These are phyloP conservation scores for Drosophila setosimentum DNA, from an alignment of 2,888 invertebrate genomes.

Conservation along the genomic window DNA sequence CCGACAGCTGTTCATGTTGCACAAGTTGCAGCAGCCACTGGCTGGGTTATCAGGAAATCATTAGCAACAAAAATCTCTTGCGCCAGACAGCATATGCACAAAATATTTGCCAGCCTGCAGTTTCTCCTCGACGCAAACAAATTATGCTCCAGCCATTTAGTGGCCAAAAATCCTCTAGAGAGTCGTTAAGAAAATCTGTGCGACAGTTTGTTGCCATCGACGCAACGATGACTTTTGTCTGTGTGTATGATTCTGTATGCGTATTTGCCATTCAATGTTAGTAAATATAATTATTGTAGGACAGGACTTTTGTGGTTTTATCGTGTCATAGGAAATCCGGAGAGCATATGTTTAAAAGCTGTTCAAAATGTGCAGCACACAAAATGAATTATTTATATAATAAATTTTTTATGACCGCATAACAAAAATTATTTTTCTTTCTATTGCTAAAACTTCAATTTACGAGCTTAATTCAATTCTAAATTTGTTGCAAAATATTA, in stretches of 20 bases:
- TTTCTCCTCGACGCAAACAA: conserved; percentile 60
- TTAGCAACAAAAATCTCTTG: conserved; percentile 60
- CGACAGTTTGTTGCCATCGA: conserved; percentile 35
- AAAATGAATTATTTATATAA: not conserved
- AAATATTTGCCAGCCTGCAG: conserved; percentile 41
- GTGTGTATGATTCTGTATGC: conserved; percentile 3
- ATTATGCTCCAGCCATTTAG: conserved; percentile 60
- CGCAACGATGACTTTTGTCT: conserved; percentile 21
- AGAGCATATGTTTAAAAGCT: conserved; percentile 1
- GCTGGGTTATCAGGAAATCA: conserved; percentile 79
- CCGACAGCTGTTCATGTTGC: conserved; percentile 56
- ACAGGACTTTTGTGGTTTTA: conserved; percentile 55
- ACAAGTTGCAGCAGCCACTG: conserved; percentile 45
- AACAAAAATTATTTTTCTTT: not conserved
- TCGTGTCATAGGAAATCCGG: not conserved
- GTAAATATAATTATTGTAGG: conserved; percentile 56
- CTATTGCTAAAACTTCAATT: not conserved
- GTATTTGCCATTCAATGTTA: conserved; percentile 26
- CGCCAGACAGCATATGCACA: conserved; percentile 61
- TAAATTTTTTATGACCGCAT: not conserved
- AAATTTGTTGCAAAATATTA: not conserved
- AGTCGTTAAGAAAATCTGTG: conserved; percentile 77
- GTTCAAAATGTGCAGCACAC: not conserved
- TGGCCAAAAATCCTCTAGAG: conserved; percentile 30
- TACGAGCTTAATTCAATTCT: not conserved